Evolutionary conservation across 2,113 vertebrate species (phyloP), one percentile per base, ranked within the genome.

Genomic region (Hassar affinis): DNA sequence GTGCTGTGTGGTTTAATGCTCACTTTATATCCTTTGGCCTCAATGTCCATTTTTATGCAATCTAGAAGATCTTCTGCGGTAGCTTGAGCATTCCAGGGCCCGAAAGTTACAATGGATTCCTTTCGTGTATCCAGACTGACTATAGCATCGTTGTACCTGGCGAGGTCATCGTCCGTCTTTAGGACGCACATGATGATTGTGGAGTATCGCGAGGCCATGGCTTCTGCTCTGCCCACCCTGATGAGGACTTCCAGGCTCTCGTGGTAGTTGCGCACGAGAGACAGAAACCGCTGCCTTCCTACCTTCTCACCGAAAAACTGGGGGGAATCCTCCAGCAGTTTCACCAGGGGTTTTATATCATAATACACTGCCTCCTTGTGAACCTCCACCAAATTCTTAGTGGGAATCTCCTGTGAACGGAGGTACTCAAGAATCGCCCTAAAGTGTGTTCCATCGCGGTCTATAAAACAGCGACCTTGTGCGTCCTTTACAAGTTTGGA

Each of bases 221-320:
- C 97, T 79, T 99, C 97, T 0, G 97, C 97, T 59, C 96, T 87
- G 0, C 96, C 97, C 0, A 98, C 94, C 57, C 93, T 95, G 64
- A 98, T 94, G 92, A 98, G 94, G 78, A 98, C 95, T 91, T 98
- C 96, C 0, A 99, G 95, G 90, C 96, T 98, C 90, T 99, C 98
- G 0, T 87, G 91, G 92, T 99, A 99, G 89, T 91, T 94, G 0
- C 95, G 97, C 47, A 99, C 96, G 0, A 93, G 92, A 62, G 96
- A 92, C 77, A 97, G 87, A 33, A 99, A 98, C 90, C 97, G 97
- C 91, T 95, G 96, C 79, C 97, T 90, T 0, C 94, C 96, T 82
- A 99, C 95, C 0, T 93, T 84, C 87, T 99, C 97, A 0, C 97
- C 97, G 0, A 98, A 99, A 59, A 98, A 90, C 88, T 89, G 92